These are phyloP conservation scores for Urophycis tenuis DNA, from an alignment of 2,797 vertebrate genomes.

Conservation along the genomic window DNA sequence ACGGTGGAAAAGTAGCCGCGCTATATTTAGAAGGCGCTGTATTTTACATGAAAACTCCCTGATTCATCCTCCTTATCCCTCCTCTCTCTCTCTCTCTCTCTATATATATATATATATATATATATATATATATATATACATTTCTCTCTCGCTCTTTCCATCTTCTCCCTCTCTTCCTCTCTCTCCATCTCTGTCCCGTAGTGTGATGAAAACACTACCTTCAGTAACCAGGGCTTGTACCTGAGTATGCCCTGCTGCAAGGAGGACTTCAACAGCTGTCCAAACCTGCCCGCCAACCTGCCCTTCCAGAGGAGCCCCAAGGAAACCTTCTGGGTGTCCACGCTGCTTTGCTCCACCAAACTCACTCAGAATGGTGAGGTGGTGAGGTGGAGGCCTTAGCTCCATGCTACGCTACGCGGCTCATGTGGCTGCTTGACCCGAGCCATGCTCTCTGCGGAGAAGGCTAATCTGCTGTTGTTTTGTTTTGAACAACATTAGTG, in stretches of 20 bases:
- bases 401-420: neutral
- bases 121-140: no score
- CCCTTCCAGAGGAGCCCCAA: conserved; percentile 98
- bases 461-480: neutral
- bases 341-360: conserved; percentile 96
- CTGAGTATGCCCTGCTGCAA: conserved; percentile 96
- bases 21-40: conserved; percentile 2
- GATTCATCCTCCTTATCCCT: neutral
- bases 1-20: neutral
- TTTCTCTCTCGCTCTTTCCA: neutral
- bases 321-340: conserved; percentile 94
- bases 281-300: conserved; percentile 91
- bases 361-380: conserved; percentile 97
- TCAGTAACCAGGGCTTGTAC: conserved; percentile 96
- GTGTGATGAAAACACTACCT: conserved; percentile 98
- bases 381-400: no score
- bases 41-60: neutral
- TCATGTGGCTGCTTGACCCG: neutral
- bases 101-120: no score
- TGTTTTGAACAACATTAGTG: conserved; percentile 65
- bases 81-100: neutral
- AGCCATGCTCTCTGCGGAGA: neutral
- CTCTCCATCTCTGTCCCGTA: conserved; percentile 37
- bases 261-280: conserved; percentile 95
- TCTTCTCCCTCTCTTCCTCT: neutral